A percentile compares a stretch with the other conserved stretches of the same genome.
Conservation (phyloP, 2,797 vertebrate species). For the Lithobates sylvaticus region DNA sequence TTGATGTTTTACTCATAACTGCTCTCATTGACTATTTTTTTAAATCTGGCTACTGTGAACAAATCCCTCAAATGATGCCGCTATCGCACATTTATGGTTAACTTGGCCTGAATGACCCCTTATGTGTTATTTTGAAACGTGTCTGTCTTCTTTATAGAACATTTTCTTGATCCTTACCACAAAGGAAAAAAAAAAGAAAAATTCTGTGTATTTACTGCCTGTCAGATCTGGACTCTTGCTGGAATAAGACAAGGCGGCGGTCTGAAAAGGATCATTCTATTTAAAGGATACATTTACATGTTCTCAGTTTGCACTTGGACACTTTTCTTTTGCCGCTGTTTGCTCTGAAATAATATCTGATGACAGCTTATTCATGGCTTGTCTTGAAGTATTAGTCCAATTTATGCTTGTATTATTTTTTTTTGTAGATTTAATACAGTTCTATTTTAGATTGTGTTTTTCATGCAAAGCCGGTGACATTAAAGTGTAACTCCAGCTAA, state of each 20-base stretch:
- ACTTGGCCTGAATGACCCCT: too few relatives aligned
- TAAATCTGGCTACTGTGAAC: too few relatives aligned
- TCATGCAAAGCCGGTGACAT: neutral
- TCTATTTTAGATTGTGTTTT: neutral
- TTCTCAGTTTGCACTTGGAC: constrained; percentile 17
- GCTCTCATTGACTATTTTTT: too few relatives aligned
- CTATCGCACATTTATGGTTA: too few relatives aligned
- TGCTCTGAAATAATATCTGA: neutral
- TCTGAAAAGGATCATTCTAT: constrained; percentile 17
- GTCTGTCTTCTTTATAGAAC: too few relatives aligned
- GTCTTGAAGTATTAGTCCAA: constrained; percentile 24
- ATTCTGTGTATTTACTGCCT: neutral
- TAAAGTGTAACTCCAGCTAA: neutral
- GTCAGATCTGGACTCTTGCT: neutral
- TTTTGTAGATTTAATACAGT: neutral
- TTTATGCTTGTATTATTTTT: constrained; percentile 18
- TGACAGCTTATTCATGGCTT: constrained; percentile 24
- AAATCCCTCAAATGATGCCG: too few relatives aligned
- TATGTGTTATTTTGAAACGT: too few relatives aligned
- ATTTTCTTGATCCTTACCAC: too few relatives aligned
- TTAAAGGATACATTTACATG: neutral
- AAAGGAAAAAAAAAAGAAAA: neutral
- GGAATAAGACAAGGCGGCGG: neutral
- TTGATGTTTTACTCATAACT: too few relatives aligned
- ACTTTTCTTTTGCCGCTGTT: constrained; percentile 1